These are phyloP conservation scores for Cyprinodon variegatus DNA, from an alignment of 2,113 vertebrate species.

Conservation along the genomic window DNA sequence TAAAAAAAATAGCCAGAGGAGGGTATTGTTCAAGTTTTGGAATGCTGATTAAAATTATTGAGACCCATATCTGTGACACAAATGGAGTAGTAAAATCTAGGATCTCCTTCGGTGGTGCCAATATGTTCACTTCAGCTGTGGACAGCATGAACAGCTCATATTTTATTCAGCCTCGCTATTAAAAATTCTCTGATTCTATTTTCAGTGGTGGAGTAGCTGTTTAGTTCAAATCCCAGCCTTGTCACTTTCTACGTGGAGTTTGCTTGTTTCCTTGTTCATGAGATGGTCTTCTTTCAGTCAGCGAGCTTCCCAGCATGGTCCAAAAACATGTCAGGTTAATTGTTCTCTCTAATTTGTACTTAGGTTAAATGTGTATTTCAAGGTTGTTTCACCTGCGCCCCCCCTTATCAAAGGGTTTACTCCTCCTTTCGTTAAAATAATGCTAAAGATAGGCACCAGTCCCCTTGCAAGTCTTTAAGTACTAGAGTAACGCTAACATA, in stretches of 20 bases:
- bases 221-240: no score
- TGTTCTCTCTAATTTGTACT: no score
- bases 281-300: no score
- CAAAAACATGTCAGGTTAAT: no score
- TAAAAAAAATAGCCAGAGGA: constrained; percentile 17
- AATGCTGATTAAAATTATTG: constrained; percentile 36
- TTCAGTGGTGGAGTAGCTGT: neutral
- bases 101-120: neutral
- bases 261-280: no score
- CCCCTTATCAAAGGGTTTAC: neutral
- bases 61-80: constrained; percentile 26
- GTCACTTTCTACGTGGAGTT: no score
- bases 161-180: neutral
- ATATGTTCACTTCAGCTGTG: neutral
- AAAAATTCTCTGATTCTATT: neutral
- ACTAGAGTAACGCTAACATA: neutral
- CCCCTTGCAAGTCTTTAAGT: neutral
- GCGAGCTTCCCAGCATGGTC: no score
- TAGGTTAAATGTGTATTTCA: no score
- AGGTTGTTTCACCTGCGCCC: no score
- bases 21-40: constrained; percentile 11
- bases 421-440: neutral
- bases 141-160: neutral
- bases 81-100: neutral
- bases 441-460: neutral